These are phyloP conservation scores for Saxidomus purpurata DNA, from an alignment of 1,140 invertebrate genomes.

Conservation along the genomic window DNA sequence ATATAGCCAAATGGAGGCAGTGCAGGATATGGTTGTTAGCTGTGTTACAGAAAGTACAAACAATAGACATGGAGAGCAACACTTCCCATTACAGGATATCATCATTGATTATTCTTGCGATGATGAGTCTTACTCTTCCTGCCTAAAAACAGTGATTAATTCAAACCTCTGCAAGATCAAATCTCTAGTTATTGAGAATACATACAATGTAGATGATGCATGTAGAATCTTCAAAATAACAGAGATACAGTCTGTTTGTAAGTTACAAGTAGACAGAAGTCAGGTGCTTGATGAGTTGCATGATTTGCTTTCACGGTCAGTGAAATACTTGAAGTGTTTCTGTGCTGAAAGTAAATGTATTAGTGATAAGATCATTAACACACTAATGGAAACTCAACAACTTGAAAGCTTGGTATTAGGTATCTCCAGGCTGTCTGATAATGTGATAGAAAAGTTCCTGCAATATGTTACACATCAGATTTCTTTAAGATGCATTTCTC, in stretches of 20 bases:
- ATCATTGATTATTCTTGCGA: not conserved
- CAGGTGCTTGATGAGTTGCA: not conserved
- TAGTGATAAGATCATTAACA: not conserved
- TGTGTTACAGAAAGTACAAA: too few species aligned
- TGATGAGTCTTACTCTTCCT: not conserved
- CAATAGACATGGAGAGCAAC: not conserved
- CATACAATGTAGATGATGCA: not conserved
- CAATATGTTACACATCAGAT: too few species aligned
- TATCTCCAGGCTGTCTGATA: not conserved
- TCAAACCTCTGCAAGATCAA: not conserved
- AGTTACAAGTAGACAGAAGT: not conserved
- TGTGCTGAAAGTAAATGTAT: too few species aligned
- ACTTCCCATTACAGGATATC: not conserved
- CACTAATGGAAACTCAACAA: not conserved
- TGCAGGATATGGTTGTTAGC: not conserved
- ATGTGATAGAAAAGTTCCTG: not conserved
- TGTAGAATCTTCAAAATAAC: not conserved
- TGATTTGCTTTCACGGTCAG: too few species aligned
- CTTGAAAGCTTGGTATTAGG: not conserved
- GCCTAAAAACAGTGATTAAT: not conserved
- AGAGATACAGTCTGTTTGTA: not conserved
- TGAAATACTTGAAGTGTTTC: too few species aligned
- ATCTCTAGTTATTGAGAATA: not conserved
- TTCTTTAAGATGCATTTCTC: not conserved
- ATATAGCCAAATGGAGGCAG: not conserved